Evolutionary conservation across 2,797 vertebrate genomes (phyloP).

Genomic region (Toxotes lorentzi): DNA sequence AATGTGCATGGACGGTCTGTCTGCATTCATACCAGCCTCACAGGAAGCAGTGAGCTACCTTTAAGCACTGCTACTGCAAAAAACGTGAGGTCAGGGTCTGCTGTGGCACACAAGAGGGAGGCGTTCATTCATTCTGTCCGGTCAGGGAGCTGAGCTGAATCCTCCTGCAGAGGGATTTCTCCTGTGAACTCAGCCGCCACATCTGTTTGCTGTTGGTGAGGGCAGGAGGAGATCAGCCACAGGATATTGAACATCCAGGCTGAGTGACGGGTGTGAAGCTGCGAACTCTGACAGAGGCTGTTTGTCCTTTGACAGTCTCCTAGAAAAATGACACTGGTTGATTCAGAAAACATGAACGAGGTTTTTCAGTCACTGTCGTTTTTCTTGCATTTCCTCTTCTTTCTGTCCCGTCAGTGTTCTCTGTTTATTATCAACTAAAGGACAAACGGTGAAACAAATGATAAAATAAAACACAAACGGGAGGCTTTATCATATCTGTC

Average conservation of each 20-base stretch:
- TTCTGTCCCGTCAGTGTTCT: not conserved
- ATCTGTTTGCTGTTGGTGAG: slow-evolving; percentile 78
- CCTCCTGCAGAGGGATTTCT: slow-evolving; percentile 16
- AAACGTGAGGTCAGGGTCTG: slow-evolving; percentile 22
- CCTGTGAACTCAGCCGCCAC: slow-evolving; percentile 60
- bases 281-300: not conserved
- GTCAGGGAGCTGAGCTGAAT: not conserved
- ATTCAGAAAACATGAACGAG: not conserved
- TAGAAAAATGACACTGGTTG: not conserved
- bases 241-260: slow-evolving; percentile 75
- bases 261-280: slow-evolving; percentile 5
- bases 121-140: not conserved
- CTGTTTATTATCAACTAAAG: slow-evolving; percentile 5
- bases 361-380: too few relatives aligned
- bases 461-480: not conserved
- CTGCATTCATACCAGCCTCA: not conserved
- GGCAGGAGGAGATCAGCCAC: slow-evolving; percentile 69
- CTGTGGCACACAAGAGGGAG: slow-evolving; percentile 26
- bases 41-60: slow-evolving; percentile 27
- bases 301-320: not conserved
- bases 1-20: not conserved
- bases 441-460: slow-evolving; percentile 3
- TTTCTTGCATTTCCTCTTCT: not conserved
- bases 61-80: not conserved
- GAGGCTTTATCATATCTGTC: not conserved